A percentile compares a stretch with the other conserved stretches of the same genome.
These are phyloP conservation scores for Elymnias hypermnestra DNA, from an alignment of 1,140 invertebrate species.

Conservation along the genomic window DNA sequence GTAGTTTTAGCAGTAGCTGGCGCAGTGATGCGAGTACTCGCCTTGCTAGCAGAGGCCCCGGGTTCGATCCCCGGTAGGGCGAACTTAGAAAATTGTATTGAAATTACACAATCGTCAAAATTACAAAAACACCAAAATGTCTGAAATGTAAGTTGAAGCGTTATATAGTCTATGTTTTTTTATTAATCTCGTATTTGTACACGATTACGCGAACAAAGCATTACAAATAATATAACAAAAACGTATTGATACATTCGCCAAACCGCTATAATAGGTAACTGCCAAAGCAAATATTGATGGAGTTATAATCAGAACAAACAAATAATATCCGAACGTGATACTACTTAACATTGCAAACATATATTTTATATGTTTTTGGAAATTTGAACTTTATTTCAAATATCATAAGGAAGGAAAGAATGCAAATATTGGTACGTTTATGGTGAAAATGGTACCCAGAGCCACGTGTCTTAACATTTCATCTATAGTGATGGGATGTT, in stretches of 20 bases:
- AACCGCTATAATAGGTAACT: slow-evolving; percentile 11
- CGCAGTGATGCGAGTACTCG: too few relatives aligned
- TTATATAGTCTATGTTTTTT: too few relatives aligned
- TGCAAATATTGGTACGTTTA: slow-evolving; percentile 11
- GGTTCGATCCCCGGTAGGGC: too few relatives aligned
- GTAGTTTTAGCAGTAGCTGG: too few relatives aligned
- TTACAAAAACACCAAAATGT: too few relatives aligned
- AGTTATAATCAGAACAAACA: slow-evolving; percentile 45
- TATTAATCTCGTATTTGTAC: too few relatives aligned
- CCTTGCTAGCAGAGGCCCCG: too few relatives aligned
- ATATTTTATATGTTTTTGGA: background rate
- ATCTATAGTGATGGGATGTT: slow-evolving; percentile 5
- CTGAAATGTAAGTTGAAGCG: too few relatives aligned
- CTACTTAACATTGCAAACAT: background rate
- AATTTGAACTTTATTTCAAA: slow-evolving; percentile 14
- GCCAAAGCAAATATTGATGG: slow-evolving; percentile 16
- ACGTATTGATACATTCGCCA: slow-evolving; percentile 7
- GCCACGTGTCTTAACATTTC: slow-evolving; percentile 20
- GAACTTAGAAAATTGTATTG: too few relatives aligned
- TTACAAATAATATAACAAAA: background rate
- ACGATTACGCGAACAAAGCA: too few relatives aligned
- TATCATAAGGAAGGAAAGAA: slow-evolving; percentile 15
- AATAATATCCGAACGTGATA: slow-evolving; percentile 52
- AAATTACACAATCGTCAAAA: too few relatives aligned
- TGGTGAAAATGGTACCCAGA: slow-evolving; percentile 15